phyloP scores from a whole-genome alignment of 2,113 vertebrate genomes.

The Alouatta palliata region DNA sequence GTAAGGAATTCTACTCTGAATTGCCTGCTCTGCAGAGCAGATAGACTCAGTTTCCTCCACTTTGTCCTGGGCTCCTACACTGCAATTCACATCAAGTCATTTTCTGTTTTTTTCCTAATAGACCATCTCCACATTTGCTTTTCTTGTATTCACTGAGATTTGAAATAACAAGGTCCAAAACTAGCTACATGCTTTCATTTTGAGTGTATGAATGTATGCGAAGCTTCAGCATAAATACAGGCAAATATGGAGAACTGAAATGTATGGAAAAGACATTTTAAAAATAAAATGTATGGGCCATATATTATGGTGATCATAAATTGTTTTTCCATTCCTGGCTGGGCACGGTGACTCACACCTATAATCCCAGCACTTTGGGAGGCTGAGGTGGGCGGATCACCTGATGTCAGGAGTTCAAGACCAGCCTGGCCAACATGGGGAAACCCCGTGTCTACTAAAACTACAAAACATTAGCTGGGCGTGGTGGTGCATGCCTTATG shows the following conservation, averaged over 20 bases:
- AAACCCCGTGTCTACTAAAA: too few relatives aligned
- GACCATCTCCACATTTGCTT: not conserved
- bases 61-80: not conserved
- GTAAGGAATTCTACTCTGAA: too few relatives aligned
- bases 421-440: too few relatives aligned
- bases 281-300: not conserved
- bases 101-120: not conserved
- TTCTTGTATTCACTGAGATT: not conserved
- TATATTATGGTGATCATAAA: not conserved
- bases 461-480: too few relatives aligned
- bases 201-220: accelerated
- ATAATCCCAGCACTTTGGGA: too few relatives aligned
- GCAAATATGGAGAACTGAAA: not conserved
- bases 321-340: not conserved
- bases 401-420: too few relatives aligned
- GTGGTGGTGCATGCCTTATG: too few relatives aligned
- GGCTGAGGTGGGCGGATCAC: too few relatives aligned
- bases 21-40: not conserved
- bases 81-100: not conserved
- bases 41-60: accelerated
- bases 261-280: not conserved
- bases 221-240: accelerated
- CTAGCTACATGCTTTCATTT: not conserved
- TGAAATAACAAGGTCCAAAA: not conserved
- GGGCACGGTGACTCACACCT: too few relatives aligned